A percentile compares a stretch with the other conserved stretches of the same genome.
These are phyloP conservation scores for Agonopterix alstromeriana DNA, from an alignment of 2,888 invertebrate genomes.

Conservation along the genomic window DNA sequence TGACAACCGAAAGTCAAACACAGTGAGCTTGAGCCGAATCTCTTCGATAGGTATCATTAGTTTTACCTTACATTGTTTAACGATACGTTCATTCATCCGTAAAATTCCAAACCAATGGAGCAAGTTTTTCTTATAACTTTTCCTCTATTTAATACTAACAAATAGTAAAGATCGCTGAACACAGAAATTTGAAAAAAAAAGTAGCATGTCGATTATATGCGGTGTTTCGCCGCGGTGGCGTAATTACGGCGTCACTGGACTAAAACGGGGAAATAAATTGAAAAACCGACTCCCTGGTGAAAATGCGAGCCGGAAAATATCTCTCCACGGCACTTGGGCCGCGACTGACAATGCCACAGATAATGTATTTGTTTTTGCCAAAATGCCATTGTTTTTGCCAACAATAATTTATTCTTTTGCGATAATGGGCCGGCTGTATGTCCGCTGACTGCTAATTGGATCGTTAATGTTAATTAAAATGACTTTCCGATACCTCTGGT, in stretches of 20 bases:
- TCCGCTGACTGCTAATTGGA: constrained; percentile 45
- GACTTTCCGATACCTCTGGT: constrained; percentile 16
- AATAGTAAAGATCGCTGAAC: no score
- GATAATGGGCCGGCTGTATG: constrained; percentile 41
- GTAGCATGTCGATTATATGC: neutral
- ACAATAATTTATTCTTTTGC: constrained; percentile 48
- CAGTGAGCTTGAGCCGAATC: no score
- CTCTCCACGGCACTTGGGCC: constrained; percentile 52
- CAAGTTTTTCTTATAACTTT: no score
- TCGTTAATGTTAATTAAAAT: constrained; percentile 50
- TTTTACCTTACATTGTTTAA: no score
- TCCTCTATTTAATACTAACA: no score
- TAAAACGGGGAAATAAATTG: constrained; percentile 70
- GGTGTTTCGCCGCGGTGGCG: constrained; percentile 30
- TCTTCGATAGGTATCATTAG: no score
- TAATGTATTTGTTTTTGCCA: constrained; percentile 66
- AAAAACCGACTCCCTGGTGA: constrained; percentile 60
- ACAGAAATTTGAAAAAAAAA: neutral
- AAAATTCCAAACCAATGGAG: no score
- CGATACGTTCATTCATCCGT: no score
- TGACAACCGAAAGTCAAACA: no score
- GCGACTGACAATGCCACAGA: constrained; percentile 50
- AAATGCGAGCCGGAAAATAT: constrained; percentile 57
- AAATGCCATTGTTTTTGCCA: constrained; percentile 54
- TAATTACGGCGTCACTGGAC: constrained; percentile 66